Percentiles rank a stretch among this genome's conserved stretches.
Conservation (phyloP, 2,113 vertebrate species). For the Merops nubicus region DNA sequence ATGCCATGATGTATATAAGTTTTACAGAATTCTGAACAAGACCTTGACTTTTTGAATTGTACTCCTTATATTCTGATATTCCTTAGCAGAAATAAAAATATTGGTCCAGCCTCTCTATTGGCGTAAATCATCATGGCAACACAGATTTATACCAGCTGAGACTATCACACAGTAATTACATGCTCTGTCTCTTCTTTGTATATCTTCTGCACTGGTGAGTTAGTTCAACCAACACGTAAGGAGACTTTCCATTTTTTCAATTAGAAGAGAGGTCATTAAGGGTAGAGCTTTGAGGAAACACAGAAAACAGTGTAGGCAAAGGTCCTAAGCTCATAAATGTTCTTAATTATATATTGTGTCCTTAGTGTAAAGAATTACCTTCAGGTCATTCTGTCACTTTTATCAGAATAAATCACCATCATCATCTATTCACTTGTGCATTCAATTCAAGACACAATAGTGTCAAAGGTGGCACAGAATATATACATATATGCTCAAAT, state of each 20-base stretch:
- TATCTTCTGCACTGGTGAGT: background rate
- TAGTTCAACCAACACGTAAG: conserved; percentile 11
- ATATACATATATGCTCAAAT: conserved; percentile 62
- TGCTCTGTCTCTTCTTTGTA: background rate
- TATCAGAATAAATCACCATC: conserved; percentile 67
- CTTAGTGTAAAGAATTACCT: conserved; percentile 53
- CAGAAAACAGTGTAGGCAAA: conserved; percentile 44
- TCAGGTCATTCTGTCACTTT: conserved; percentile 49
- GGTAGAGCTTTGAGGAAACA: conserved; percentile 60
- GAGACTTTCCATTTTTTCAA: conserved; percentile 23
- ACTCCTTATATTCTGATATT: background rate
- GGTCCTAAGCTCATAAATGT: conserved; percentile 46
- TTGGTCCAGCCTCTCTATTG: background rate
- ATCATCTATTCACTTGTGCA: conserved; percentile 54
- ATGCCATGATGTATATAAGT: background rate
- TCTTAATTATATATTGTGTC: conserved; percentile 47
- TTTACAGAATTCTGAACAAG: background rate
- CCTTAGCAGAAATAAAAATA: background rate
- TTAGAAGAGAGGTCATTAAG: conserved; percentile 55
- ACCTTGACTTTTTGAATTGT: background rate
- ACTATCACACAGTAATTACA: background rate
- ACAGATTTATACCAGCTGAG: background rate
- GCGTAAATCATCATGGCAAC: background rate
- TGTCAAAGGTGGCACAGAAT: conserved; percentile 67
- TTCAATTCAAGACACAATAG: conserved; percentile 60